phyloP scores from a whole-genome alignment of 2,113 vertebrate genomes.

The Stigmatopora argus region DNA sequence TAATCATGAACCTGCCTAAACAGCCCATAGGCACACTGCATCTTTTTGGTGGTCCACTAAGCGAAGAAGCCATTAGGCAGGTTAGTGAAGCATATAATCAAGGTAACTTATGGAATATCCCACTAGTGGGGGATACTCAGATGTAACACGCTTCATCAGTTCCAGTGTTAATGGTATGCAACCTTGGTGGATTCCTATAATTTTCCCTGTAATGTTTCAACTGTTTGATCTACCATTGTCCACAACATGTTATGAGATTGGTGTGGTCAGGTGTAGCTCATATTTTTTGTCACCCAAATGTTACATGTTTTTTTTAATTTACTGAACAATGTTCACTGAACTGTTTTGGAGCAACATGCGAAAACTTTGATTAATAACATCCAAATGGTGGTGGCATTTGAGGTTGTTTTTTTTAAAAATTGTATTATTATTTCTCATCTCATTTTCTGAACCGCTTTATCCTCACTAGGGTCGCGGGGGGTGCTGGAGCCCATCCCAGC shows the following conservation, averaged over 20 bases:
- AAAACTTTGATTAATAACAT: no score
- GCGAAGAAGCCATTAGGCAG: constrained; percentile 48
- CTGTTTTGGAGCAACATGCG: no score
- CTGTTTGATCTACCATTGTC: constrained; percentile 12
- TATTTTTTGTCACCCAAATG: background rate
- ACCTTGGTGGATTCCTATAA: constrained; percentile 24
- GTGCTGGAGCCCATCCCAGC: no score
- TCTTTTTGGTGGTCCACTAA: constrained; percentile 30
- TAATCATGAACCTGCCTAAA: background rate
- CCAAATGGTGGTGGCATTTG: no score
- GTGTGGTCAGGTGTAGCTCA: constrained; percentile 2
- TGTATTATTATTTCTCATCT: no score
- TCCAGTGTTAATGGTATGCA: constrained; percentile 49
- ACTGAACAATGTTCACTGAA: background rate
- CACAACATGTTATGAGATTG: background rate
- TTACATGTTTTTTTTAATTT: background rate
- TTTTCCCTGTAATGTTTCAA: constrained; percentile 32
- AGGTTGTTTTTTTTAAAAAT: no score
- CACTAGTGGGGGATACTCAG: constrained; percentile 52
- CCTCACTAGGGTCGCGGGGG: no score
- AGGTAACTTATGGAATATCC: constrained; percentile 47
- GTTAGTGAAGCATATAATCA: constrained; percentile 57
- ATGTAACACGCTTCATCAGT: constrained; percentile 50
- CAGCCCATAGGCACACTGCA: constrained; percentile 6
- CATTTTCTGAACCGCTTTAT: no score